phyloP scores from a whole-genome alignment of 2,888 invertebrate species.

The Yponomeuta malinellus region DNA sequence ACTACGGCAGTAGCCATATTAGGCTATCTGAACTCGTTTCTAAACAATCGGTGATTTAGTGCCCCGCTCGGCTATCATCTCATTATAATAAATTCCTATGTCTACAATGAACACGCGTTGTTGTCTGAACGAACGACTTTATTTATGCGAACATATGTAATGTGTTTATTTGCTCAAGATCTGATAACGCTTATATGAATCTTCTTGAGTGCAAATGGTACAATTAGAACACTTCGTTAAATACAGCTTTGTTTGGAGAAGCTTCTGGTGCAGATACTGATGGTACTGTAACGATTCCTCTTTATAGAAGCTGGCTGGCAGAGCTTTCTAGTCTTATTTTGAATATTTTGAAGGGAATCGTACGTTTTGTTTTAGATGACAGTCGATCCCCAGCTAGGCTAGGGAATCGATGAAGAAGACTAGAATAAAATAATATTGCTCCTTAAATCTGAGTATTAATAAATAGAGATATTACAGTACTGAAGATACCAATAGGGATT shows the following conservation, averaged over 20 bases:
- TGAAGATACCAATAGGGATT: no score
- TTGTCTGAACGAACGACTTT: slow-evolving; percentile 4
- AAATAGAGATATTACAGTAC: no score
- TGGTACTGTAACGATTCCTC: no score
- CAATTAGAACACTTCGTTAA: background rate
- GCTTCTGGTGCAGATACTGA: background rate
- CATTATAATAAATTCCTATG: slow-evolving; percentile 22
- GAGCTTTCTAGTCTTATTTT: no score
- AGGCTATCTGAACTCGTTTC: slow-evolving; percentile 43
- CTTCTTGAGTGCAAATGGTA: background rate
- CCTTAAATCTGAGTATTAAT: no score
- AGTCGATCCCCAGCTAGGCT: no score
- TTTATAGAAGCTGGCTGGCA: no score
- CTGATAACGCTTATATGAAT: background rate
- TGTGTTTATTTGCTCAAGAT: background rate
- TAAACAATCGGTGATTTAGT: slow-evolving; percentile 48
- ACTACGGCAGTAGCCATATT: slow-evolving; percentile 37
- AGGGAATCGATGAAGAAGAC: no score
- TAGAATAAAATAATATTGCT: no score
- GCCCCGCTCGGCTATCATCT: slow-evolving; percentile 30
- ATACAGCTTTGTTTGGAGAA: background rate
- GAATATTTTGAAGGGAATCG: no score
- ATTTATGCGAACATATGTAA: background rate
- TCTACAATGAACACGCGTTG: slow-evolving; percentile 15
- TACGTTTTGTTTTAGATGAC: no score